Base-by-base conservation (phyloP, 2,113 vertebrate species). In the Scomber colias region DNA sequence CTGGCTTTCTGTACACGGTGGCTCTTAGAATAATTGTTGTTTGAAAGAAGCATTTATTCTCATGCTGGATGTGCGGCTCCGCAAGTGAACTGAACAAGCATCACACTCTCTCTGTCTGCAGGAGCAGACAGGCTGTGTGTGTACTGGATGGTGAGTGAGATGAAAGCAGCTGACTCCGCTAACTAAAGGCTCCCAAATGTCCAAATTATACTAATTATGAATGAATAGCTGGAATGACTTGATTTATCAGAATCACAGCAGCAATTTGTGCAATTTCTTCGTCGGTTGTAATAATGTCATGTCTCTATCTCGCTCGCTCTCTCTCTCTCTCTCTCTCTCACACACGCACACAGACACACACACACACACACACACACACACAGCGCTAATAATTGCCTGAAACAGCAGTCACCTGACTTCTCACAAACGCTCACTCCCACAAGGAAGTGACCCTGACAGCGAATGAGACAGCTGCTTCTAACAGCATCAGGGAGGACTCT, bases 401-500 rank as follows among this genome's bases (percentile, higher is more conserved):
- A 17, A 11, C 51, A 12, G 82, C 48, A 15, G 46, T 57, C 53
- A 69, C 55, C 75, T 21, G 44, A 55, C 73, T 60, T 54, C 30
- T 77, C 17, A 40, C 14, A 24, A 35, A 48, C 71, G 46, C 19
- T 27, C 27, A 1, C 40, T 53, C 31, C 50, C 51, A 3, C 12
- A 9, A 63, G 62, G 46, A 59, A 1, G 12, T n/a, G 53, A 72
- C 30, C 67, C 40, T 27, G 71, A 40, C 65, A 62, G 16, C 17
- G 16, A 59, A 31, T 31, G 71, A 79, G 40, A 13, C 70, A 65
- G 77, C 46, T 63, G 77, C 62, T 61, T 46, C 55, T 63, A 72
- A 78, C 81, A 31, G 81, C 66, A 21, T 84, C 66, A 66, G 56
- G 48, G 77, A 66, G 55, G 24, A 19, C 70, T 55, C 56, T 64